phyloP scores from a whole-genome alignment of 1,140 invertebrate species.

The Drosophila setifemur region DNA sequence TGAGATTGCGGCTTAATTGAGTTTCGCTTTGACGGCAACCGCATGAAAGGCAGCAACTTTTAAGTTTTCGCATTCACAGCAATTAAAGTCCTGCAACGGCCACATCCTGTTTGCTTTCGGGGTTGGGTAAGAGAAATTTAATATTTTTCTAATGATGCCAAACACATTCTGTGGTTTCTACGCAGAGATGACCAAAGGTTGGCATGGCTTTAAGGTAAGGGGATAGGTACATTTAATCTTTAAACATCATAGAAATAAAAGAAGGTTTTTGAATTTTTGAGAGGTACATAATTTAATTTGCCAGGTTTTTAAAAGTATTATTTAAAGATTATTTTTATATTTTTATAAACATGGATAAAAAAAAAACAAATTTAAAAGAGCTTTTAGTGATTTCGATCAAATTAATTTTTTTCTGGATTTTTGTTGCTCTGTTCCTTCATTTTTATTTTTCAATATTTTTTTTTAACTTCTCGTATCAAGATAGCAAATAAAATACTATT shows the following conservation, averaged over 20 bases:
- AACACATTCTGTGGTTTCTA: slow-evolving; percentile 58
- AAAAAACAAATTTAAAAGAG: too few species aligned
- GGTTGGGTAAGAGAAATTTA: slow-evolving; percentile 66
- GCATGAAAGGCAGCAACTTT: slow-evolving; percentile 77
- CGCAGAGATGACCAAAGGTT: slow-evolving; percentile 48
- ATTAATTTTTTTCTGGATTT: too few species aligned
- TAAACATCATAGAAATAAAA: background rate
- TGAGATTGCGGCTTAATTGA: slow-evolving; percentile 67
- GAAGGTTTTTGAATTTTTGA: background rate
- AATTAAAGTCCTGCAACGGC: slow-evolving; percentile 59
- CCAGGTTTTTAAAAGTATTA: too few species aligned
- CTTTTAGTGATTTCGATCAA: too few species aligned
- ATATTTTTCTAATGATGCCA: slow-evolving; percentile 70
- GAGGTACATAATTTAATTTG: too few species aligned
- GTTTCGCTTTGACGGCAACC: slow-evolving; percentile 80
- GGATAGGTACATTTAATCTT: too few species aligned
- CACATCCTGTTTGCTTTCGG: background rate
- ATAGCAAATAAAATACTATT: too few species aligned
- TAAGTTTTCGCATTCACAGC: slow-evolving; percentile 73
- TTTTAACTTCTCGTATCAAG: too few species aligned
- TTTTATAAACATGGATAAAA: too few species aligned
- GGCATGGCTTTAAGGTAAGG: background rate
- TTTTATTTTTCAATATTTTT: too few species aligned
- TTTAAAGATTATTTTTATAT: too few species aligned
- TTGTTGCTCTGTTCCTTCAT: too few species aligned